Percentiles rank a stretch among this genome's conserved stretches.
phyloP scores from a whole-genome alignment of 2,113 vertebrate genomes.

The Eurypyga helias region DNA sequence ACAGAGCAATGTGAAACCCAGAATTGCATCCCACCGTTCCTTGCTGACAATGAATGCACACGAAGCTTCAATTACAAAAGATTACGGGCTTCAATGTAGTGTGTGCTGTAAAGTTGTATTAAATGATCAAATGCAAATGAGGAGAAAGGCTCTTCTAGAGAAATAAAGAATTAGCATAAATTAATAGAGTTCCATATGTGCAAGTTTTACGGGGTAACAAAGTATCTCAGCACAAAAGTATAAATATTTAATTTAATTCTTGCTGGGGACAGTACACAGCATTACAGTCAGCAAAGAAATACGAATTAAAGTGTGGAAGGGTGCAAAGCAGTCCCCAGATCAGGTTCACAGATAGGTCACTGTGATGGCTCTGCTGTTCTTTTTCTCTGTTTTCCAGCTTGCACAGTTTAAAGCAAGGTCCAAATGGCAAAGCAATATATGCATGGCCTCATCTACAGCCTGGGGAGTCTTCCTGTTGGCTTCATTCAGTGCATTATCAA shows the following conservation, averaged over 20 bases:
- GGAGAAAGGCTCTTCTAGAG: constrained; percentile 45
- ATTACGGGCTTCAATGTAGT: constrained; percentile 50
- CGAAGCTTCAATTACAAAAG: constrained; percentile 55
- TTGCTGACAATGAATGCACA: not conserved
- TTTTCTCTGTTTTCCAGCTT: not conserved
- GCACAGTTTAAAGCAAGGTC: not conserved
- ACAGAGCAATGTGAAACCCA: not conserved
- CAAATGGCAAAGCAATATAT: not conserved
- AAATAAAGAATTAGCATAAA: constrained; percentile 70
- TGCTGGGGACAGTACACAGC: constrained; percentile 39
- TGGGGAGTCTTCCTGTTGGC: not conserved
- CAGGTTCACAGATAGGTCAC: not conserved
- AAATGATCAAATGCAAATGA: constrained; percentile 65
- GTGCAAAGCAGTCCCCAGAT: not conserved
- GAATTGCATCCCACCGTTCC: not conserved
- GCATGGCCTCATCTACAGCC: not conserved
- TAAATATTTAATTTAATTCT: constrained; percentile 74
- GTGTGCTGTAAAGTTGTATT: constrained; percentile 49
- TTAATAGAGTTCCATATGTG: constrained; percentile 68
- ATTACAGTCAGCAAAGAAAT: constrained; percentile 33
- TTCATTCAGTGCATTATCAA: not conserved
- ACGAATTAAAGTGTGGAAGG: constrained; percentile 25
- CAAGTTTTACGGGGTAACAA: constrained; percentile 56
- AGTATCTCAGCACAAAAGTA: constrained; percentile 69
- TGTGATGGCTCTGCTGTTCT: not conserved